Evolutionary conservation across 1,140 invertebrate genomes (phyloP), one percentile per base, ranked within the genome.

Genomic region (Hydropsyche tenuis): DNA sequence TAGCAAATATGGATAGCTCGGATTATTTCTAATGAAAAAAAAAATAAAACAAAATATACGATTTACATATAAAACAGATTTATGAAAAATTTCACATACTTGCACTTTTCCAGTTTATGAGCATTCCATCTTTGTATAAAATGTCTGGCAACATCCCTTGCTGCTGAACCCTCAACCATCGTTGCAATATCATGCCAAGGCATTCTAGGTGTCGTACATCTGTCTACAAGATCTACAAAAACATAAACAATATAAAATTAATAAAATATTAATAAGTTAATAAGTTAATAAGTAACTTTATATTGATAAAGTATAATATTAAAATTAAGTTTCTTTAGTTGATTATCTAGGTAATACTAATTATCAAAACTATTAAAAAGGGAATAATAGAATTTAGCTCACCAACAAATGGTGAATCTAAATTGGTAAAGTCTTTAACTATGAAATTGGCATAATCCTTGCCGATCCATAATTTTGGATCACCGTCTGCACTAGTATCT

Each of bases 361-460:
- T 45, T 45, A 7, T n/a, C 7, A 45, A 9, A n/a, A n/a, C n/a
- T n/a, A n/a, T n/a, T n/a, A n/a, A n/a, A n/a, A n/a, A n/a, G 7
- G n/a, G 5, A 2, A 64, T 6, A 64, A 64, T 16, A 48, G 22
- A 23, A 37, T 60, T 11, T 25, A 68, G 46, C 20, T 83, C 73
- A 92, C 91, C 93, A 80, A 90, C 89, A 87, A 92, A 98, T 0
- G 97, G 97, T 72, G 90, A 88, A 79, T 99, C 93, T 27, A 97
- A 86, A 84, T 96, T 92, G 72, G 90, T 90, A 83, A 98, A 98
- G 85, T 99, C 97, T 84, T 98, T 98, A n/a, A 96, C 92, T 78
- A 99, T 98, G 82, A 98, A 99, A 85, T 99, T 99, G 4, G 91
- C 92, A 81, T 99, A 99, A 83, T 99, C 97, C 84, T 99, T 98